Conservation (phyloP, 1,140 invertebrate genomes). For the Ridgeia piscesae region DNA sequence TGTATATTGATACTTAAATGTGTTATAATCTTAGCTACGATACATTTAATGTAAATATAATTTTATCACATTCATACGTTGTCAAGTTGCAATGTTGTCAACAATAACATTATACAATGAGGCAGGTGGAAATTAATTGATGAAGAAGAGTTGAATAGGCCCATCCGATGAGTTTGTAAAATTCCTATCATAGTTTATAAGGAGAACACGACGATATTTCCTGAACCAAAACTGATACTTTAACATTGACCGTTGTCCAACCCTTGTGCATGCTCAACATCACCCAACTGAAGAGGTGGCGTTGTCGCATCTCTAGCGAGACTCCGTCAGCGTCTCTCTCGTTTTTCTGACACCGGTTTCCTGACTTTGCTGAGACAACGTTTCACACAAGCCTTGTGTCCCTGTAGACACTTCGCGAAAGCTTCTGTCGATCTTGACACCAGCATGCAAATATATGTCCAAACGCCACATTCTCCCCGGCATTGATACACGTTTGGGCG, state of each 20-base stretch:
- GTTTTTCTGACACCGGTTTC: not conserved
- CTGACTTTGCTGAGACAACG: not conserved
- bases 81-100: no score
- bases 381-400: not conserved
- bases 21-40: no score
- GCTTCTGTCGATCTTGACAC: not conserved
- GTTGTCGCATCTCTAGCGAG: not conserved
- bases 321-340: not conserved
- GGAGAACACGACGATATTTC: not conserved
- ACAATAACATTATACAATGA: no score
- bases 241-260: not conserved
- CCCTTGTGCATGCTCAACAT: not conserved
- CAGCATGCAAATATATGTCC: not conserved
- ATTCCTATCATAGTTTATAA: not conserved
- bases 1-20: no score
- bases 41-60: no score
- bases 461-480: not conserved
- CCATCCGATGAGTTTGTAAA: not conserved
- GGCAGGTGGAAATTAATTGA: no score
- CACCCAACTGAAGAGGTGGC: not conserved
- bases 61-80: no score
- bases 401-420: not conserved
- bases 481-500: not conserved
- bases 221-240: not conserved
- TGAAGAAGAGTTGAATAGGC: no score